Percentiles rank a stretch among this genome's conserved stretches.
These are phyloP conservation scores for Spheniscus humboldti DNA, from an alignment of 2,797 vertebrate species.

Conservation along the genomic window DNA sequence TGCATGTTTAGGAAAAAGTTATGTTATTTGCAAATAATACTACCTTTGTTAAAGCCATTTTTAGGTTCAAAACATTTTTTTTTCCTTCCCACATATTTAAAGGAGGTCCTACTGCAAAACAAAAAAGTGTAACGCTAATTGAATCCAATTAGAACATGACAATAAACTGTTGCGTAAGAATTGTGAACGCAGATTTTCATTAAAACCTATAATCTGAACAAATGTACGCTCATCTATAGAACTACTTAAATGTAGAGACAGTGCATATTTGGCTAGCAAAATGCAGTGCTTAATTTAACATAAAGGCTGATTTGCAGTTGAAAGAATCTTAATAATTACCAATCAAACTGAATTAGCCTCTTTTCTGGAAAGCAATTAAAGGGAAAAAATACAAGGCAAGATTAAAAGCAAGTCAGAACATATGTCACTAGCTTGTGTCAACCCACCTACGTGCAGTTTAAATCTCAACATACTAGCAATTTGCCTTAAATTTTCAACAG, in stretches of 20 bases:
- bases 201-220: not conserved
- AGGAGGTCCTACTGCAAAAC: not conserved
- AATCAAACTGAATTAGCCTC: not conserved
- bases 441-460: not conserved
- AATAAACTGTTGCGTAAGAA: not conserved
- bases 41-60: not conserved
- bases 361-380: constrained; percentile 7
- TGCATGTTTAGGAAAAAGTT: not conserved
- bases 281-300: not conserved
- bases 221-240: not conserved
- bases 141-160: not conserved
- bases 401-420: not conserved
- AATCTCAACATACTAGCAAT: not conserved
- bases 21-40: not conserved
- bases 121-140: not conserved
- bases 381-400: not conserved
- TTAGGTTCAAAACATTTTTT: not conserved
- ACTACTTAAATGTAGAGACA: not conserved
- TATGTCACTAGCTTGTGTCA: not conserved
- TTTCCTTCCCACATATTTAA: not conserved
- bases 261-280: not conserved
- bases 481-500: not conserved
- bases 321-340: constrained; percentile 9
- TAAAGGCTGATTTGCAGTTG: not conserved
- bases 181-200: not conserved